These are phyloP conservation scores for Dolichopus griseipennis DNA, from an alignment of 2,888 invertebrate genomes.

Conservation along the genomic window DNA sequence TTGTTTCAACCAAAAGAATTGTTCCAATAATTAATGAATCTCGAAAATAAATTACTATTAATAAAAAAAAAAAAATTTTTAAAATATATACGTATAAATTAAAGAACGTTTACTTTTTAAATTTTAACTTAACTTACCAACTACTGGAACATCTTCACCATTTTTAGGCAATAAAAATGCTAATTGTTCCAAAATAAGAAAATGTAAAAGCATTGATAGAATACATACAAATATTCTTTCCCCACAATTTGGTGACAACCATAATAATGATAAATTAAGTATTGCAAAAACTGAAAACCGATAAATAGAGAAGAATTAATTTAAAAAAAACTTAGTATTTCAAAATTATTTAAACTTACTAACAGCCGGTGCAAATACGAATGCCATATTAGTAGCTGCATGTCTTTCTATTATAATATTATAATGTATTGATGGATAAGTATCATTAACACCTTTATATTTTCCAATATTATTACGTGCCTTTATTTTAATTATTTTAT, in stretches of 20 bases:
- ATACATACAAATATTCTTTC: conserved; percentile 50
- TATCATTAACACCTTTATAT: conserved; percentile 49
- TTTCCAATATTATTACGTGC: conserved; percentile 45
- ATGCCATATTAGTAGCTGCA: conserved; percentile 45
- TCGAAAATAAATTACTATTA: conserved; percentile 25
- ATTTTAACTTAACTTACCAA: conserved; percentile 41
- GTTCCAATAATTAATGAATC: conserved; percentile 24
- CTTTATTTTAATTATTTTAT: conserved; percentile 47
- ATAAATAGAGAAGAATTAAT: not conserved
- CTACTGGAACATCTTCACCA: conserved; percentile 51
- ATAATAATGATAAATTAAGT: conserved; percentile 50
- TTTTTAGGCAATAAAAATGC: conserved; percentile 53
- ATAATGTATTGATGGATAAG: conserved; percentile 53
- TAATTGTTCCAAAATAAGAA: conserved; percentile 51
- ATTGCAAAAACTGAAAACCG: conserved; percentile 48
- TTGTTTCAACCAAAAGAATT: conserved; percentile 20
- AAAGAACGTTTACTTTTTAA: not conserved
- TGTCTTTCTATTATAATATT: conserved; percentile 51
- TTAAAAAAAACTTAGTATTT: not conserved
- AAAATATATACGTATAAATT: not conserved
- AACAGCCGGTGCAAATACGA: conserved; percentile 22
- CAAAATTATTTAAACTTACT: conserved; percentile 29
- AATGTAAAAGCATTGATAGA: conserved; percentile 54
- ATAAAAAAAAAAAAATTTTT: conserved; percentile 13
- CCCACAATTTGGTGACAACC: conserved; percentile 50